Evolutionary conservation across 2,888 invertebrate genomes (phyloP).

Genomic region (Megaustenia siamemsis): DNA sequence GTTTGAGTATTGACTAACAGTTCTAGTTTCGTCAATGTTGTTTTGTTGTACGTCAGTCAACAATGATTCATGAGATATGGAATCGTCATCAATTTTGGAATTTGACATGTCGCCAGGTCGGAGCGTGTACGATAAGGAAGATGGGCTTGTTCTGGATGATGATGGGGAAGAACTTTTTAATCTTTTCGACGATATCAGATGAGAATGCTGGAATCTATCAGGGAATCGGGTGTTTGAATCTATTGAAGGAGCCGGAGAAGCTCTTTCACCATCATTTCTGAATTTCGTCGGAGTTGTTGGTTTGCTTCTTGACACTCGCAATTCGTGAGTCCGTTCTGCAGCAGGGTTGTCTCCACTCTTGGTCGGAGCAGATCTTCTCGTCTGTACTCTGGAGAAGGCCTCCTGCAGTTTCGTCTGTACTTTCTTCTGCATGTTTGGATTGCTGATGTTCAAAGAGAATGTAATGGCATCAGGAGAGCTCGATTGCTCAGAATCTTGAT

Average conservation of each 20-base stretch:
- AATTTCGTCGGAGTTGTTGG: not conserved
- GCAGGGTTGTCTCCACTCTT: not conserved
- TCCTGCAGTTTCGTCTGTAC: conserved; percentile 15
- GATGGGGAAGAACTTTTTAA: not conserved
- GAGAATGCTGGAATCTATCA: not conserved
- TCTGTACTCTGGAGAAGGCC: not conserved
- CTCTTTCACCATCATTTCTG: not conserved
- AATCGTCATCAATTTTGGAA: not conserved
- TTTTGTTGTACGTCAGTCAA: not conserved
- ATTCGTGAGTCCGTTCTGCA: not conserved
- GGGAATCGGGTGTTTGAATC: not conserved
- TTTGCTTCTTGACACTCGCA: not conserved
- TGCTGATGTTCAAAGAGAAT: conserved; percentile 43
- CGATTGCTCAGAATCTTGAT: too few relatives aligned
- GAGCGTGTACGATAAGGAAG: not conserved
- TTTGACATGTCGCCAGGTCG: not conserved
- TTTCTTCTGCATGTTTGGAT: conserved; percentile 32
- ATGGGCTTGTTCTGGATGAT: not conserved
- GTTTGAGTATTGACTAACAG: not conserved
- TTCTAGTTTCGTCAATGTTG: not conserved
- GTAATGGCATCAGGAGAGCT: not conserved
- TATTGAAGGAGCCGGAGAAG: not conserved
- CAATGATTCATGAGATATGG: conserved; percentile 18
- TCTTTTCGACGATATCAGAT: not conserved
- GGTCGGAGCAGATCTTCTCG: not conserved